Evolutionary conservation across 1,140 invertebrate species (phyloP), one percentile per base, ranked within the genome.

Genomic region (Drosophila punjabiensis): DNA sequence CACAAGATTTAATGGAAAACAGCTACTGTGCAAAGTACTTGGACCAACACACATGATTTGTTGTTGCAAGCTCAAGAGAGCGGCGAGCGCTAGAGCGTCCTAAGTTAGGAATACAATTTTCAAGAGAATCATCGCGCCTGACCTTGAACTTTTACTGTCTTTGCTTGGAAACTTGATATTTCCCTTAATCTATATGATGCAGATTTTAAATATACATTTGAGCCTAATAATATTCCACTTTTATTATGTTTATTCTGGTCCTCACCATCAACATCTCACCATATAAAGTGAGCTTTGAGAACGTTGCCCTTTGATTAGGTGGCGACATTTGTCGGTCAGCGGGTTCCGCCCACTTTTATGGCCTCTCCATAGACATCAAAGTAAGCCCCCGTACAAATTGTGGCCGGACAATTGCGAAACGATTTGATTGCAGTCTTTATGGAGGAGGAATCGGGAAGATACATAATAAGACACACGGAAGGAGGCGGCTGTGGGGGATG

Each of bases 331-430:
- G 64, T 56, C 20, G 66, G 41, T 59, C 52, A 73, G 13, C 43
- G 10, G 28, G 13, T 20, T 9, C 45, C 60, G 69, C 58, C 75
- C 56, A 67, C 45, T 87, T 86, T 79, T 82, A 82, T 77, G 79
- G 68, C 37, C 43, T 52, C 47, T 35, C 11, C 55, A 32, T 5
- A 18, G 61, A 48, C 70, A 84, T 84, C 66, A 84, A 75, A 67
- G 70, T 86, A 86, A 87, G 79, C 80, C 80, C 74, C 41, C 50
- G 43, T 30, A 62, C 47, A 80, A 87, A 87, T 84, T 79, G 76
- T 35, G 45, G 55, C 35, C 50, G 74, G 47, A 68, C 79, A 87
- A 87, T 79, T 79, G 79, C 58, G 24, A 63, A 39, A 56, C 33
- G 50, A 63, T 64, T 58, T 73, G 68, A 71, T 73, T 71, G 69